Conservation (phyloP, 2,113 vertebrate species). For the Mola mola region DNA sequence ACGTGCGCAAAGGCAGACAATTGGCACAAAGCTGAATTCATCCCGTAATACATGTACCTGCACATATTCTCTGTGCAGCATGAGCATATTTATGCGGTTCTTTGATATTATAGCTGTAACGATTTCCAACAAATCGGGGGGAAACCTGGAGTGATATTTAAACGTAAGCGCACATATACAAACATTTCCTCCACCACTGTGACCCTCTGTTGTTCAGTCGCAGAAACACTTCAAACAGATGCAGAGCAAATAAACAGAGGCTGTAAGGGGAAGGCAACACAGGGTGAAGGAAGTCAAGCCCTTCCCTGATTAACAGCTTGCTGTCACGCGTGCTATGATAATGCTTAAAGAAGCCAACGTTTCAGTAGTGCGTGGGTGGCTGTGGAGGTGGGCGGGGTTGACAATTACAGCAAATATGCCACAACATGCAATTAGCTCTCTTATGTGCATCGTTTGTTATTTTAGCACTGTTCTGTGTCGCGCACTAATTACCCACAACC, state of each 20-base stretch:
- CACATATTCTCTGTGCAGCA: constrained; percentile 4
- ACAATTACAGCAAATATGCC: constrained; percentile 58
- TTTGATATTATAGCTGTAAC: constrained; percentile 8
- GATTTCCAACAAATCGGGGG: constrained; percentile 15
- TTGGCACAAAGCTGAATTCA: constrained; percentile 20
- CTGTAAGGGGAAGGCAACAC: constrained; percentile 30
- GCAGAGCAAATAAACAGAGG: constrained; percentile 66
- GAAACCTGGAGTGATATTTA: constrained; percentile 28
- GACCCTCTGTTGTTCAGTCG: constrained; percentile 44
- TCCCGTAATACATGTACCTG: constrained; percentile 47
- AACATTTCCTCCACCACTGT: constrained; percentile 43
- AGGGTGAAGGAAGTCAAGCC: constrained; percentile 57
- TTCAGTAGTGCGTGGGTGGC: constrained; percentile 56
- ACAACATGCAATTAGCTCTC: constrained; percentile 58
- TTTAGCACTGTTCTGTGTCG: constrained; percentile 56
- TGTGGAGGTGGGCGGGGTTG: constrained; percentile 45
- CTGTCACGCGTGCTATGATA: constrained; percentile 61
- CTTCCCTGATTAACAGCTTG: constrained; percentile 72
- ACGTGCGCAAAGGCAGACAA: constrained; percentile 35
- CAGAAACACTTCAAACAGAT: constrained; percentile 63
- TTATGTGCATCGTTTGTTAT: constrained; percentile 57
- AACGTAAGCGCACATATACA: constrained; percentile 36
- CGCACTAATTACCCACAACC: constrained; percentile 61
- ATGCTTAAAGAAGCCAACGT: constrained; percentile 66
- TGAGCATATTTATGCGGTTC: constrained; percentile 12